Base-by-base conservation (phyloP, 2,888 invertebrate genomes). In the Dryomyza anilis region DNA sequence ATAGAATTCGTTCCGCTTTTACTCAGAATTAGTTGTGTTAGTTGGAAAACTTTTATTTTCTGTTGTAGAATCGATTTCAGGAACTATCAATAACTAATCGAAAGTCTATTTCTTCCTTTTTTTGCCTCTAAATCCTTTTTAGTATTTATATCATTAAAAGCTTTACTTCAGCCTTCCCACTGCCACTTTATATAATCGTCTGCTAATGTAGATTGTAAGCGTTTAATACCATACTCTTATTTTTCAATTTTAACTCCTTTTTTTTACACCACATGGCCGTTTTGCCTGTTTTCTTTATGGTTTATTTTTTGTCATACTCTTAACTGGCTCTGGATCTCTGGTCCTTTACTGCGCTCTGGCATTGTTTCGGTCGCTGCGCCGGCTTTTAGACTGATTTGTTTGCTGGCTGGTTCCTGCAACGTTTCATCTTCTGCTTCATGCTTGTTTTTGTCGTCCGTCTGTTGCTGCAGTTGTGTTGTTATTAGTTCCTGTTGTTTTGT, bases 231-330 rank as follows among this genome's bases (percentile, higher is more conserved):
- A 72, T 71, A 75, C 75, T 79, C 80, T 79, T 79, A 76, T 78
- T 78, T 79, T 77, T 76, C 75, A 78, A 77, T 78, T 76, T 73
- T 67, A 75, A 73, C 72, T 73, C 68, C 63, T 67, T 65, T 48
- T n/a, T 7, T 57, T 33, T 46, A 39, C 30, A 14, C 43, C 30
- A 55, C 5, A 23, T 1, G 36, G 21, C n/a, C 23, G 30, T 56
- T 19, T 30, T 53, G 19, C 6, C 21, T 45, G 7, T 39, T 10
- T 55, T 29, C 21, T 45, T 45, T 16, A 3, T 29, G 43, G 43
- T 45, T 23, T 7, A 52, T 30, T 48, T 56, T 33, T 57, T 63
- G 64, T 52, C 63, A 59, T 64, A 63, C 62, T 64, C 68, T 65
- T 36, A 33, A 30, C 33, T 30, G 21, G 48, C 48, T 46, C 57